Percentiles rank a stretch among this genome's conserved stretches.
phyloP scores from a whole-genome alignment of 2,113 vertebrate species.

The Callipepla californica region DNA sequence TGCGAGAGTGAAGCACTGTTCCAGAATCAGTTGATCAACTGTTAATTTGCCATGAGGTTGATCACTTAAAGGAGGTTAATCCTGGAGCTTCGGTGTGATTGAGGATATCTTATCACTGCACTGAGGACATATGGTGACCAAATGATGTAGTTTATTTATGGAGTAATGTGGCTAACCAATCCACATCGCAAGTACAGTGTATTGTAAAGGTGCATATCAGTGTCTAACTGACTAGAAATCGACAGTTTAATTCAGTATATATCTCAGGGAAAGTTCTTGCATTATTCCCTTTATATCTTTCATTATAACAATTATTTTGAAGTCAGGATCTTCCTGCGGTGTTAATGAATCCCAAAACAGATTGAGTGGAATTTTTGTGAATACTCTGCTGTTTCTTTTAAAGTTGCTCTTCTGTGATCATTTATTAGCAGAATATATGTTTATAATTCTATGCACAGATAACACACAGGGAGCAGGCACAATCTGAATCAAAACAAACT shows the following conservation, averaged over 20 bases:
- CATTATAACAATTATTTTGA: no score
- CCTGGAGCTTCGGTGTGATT: not conserved
- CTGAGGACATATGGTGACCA: not conserved
- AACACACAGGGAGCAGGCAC: not conserved
- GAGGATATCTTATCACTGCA: not conserved
- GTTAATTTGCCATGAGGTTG: not conserved
- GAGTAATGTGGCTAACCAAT: not conserved
- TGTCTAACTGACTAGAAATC: not conserved
- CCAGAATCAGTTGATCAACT: not conserved
- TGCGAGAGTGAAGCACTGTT: not conserved
- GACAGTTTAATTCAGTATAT: not conserved
- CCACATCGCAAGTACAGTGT: not conserved
- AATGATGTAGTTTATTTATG: not conserved
- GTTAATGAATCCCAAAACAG: no score
- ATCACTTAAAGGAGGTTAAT: not conserved
- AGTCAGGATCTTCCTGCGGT: no score
- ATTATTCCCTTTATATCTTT: not conserved
- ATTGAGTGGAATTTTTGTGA: no score
- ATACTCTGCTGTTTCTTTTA: not conserved
- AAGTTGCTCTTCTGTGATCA: not conserved
- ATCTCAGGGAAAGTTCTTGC: not conserved
- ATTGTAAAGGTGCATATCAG: not conserved
- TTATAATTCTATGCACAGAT: not conserved
- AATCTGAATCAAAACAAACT: not conserved
- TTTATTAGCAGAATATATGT: not conserved